Evolutionary conservation across 2,113 vertebrate species (phyloP), one percentile per base, ranked within the genome.

Genomic region (Rafetus swinhoei): DNA sequence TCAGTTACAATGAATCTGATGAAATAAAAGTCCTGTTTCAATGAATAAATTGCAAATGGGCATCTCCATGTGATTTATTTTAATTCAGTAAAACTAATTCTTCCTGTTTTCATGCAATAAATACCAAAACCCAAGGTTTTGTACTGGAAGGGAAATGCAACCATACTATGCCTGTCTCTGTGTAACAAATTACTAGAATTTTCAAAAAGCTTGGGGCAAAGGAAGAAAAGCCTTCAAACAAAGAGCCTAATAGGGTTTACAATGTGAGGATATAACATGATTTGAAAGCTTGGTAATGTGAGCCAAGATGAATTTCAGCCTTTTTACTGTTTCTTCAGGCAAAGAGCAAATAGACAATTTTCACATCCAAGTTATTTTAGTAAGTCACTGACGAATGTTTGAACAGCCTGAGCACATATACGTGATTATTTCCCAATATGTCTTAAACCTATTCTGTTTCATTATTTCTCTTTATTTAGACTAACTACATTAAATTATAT

Each of bases 131-230:
- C 0, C 6, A 60, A 54, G 3, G 9, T 79, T 93, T 83, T 86
- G n/a, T 5, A 84, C 50, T 53, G 52, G 19, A n/a, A 85, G 4
- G 1, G 9, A 7, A 87, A 92, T 88, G 3, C 9, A 89, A 93
- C 21, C 1, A 82, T 91, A 45, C 50, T 83, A 65, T 85, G 39
- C 16, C 4, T 86, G 79, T 82, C 39, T 82, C 32, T 59, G 3
- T 90, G 83, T 79, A 89, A 93, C n/a, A 86, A 91, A 65, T 65
- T 82, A 29, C 8, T 90, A 62, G 2, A 57, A 69, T 91, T 92
- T 92, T 89, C 2, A 62, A 83, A 86, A 79, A 77, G 90, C 90
- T 82, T 62, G 69, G 53, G 90, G 85, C 91, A 57, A 90, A 94
- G 88, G 91, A 80, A 74, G 57, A 27, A 72, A 90, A 89, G 4